phyloP scores from a whole-genome alignment of 2,113 vertebrate genomes.

The Gymnogyps californianus region DNA sequence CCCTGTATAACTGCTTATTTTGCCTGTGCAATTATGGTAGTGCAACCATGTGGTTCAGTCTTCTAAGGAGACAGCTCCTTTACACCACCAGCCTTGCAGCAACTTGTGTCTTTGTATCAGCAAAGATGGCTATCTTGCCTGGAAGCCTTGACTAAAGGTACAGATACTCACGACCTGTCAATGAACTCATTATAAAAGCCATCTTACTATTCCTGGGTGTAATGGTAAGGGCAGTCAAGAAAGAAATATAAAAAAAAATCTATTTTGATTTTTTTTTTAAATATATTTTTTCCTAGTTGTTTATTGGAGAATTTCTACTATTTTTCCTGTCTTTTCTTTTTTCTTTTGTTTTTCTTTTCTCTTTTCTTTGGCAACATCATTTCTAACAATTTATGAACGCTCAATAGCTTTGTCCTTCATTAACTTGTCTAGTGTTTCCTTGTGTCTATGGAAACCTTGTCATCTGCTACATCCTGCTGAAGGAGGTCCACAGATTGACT shows the following conservation, averaged over 20 bases:
- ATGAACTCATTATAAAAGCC: not conserved
- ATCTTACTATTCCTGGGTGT: not conserved
- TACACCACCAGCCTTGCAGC: not conserved
- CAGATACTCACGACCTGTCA: not conserved
- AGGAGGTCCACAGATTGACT: not conserved
- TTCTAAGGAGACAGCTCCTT: not conserved
- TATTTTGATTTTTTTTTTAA: not conserved
- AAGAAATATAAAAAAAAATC: not conserved
- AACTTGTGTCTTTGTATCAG: not conserved
- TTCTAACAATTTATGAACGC: not conserved
- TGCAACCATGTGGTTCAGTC: not conserved
- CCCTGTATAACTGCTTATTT: rapidly evolving
- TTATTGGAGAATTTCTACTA: not conserved
- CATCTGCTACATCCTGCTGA: not conserved
- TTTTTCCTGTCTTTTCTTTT: not conserved
- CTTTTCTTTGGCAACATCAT: not conserved
- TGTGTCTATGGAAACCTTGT: not conserved
- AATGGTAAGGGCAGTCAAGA: not conserved
- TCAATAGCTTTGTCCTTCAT: not conserved
- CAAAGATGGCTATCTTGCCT: not conserved
- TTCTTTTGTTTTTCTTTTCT: not conserved
- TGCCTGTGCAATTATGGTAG: not conserved
- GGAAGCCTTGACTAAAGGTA: not conserved
- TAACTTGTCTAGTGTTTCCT: not conserved
- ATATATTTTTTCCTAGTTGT: not conserved